Conservation (phyloP, 2,888 invertebrate genomes). For the Monochamus alternatus region DNA sequence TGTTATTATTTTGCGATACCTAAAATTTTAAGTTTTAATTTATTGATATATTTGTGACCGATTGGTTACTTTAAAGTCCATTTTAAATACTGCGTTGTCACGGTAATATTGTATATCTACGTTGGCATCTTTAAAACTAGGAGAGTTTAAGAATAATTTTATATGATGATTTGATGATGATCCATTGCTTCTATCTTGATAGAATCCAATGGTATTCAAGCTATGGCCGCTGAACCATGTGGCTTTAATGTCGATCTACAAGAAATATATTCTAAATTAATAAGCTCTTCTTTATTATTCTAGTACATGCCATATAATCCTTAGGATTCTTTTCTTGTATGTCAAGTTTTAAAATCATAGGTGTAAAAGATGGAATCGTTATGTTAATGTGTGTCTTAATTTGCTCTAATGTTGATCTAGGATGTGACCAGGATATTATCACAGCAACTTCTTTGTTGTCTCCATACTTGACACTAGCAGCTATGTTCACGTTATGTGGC, state of each 20-base stretch:
- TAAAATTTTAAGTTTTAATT: slow-evolving; percentile 60
- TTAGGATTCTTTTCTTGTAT: slow-evolving; percentile 79
- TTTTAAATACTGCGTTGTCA: slow-evolving; percentile 79
- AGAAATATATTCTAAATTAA: slow-evolving; percentile 6
- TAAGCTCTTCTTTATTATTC: not conserved
- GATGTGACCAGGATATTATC: slow-evolving; percentile 76
- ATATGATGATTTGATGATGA: slow-evolving; percentile 76
- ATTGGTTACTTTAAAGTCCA: slow-evolving; percentile 77
- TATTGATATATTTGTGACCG: not conserved
- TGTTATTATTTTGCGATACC: slow-evolving; percentile 78
- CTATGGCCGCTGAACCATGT: slow-evolving; percentile 88
- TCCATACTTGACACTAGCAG: slow-evolving; percentile 73
- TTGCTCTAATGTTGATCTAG: slow-evolving; percentile 78
- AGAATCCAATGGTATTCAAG: slow-evolving; percentile 80
- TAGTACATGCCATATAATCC: slow-evolving; percentile 77
- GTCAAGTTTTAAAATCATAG: slow-evolving; percentile 78
- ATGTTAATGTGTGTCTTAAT: slow-evolving; percentile 82
- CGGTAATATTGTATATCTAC: slow-evolving; percentile 78
- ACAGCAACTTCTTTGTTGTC: slow-evolving; percentile 76
- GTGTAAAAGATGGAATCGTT: slow-evolving; percentile 82
- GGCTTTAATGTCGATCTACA: slow-evolving; percentile 80
- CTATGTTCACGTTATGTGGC: slow-evolving; percentile 74
- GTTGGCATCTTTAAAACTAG: slow-evolving; percentile 81
- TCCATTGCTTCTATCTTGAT: slow-evolving; percentile 82
- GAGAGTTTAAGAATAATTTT: slow-evolving; percentile 82